Percentiles rank a stretch among this genome's conserved stretches.
Conservation (phyloP, 2,113 vertebrate species). For the Trinectes maculatus region DNA sequence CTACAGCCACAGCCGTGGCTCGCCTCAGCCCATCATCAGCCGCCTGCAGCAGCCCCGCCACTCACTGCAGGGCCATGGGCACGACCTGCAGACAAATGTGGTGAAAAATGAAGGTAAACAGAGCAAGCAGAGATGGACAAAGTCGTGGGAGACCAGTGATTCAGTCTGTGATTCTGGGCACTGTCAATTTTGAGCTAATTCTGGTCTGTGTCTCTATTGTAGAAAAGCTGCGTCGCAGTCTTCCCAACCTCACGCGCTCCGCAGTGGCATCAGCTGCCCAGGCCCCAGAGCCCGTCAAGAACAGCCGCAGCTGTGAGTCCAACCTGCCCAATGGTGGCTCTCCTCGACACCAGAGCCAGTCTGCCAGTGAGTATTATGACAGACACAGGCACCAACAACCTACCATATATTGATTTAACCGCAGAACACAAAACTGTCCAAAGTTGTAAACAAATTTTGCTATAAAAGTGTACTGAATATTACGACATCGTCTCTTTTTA, state of each 20-base stretch:
- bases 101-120: conserved; percentile 95
- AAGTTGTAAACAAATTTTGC: conserved; percentile 10
- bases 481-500: conserved; percentile 31
- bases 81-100: conserved; percentile 90
- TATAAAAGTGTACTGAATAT: conserved; percentile 7
- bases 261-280: conserved; percentile 77
- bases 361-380: conserved; percentile 89
- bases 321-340: conserved; percentile 96
- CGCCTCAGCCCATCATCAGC: conserved; percentile 94
- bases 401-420: neutral
- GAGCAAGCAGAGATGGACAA: neutral
- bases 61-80: conserved; percentile 92
- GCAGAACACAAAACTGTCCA: neutral
- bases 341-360: conserved; percentile 91
- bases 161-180: neutral
- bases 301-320: conserved; percentile 94
- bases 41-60: conserved; percentile 96
- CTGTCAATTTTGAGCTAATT: neutral
- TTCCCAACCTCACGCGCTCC: conserved; percentile 94
- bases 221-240: conserved; percentile 98
- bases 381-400: neutral
- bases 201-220: conserved; percentile 12
- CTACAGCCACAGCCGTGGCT: conserved; percentile 85
- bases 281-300: conserved; percentile 91
- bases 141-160: too few relatives aligned